Base-by-base conservation (phyloP, 2,888 invertebrate genomes). In the Andrena bucephala region DNA sequence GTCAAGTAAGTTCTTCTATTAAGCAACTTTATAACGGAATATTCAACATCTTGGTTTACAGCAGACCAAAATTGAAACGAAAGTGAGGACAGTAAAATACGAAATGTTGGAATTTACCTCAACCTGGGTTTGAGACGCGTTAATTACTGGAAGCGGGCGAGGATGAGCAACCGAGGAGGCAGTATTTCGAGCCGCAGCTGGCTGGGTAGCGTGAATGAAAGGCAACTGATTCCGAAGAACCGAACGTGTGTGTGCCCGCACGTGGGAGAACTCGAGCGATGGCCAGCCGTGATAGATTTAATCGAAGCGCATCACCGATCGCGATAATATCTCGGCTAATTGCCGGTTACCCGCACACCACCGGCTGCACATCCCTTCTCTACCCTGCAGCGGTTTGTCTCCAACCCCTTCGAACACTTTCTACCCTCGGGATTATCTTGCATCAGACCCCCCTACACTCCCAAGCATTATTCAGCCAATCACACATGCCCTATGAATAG, bases 301-400 rank as follows among this genome's bases (percentile, higher is more conserved):
- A 81, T 54, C 65, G 29, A 57, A 42, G 54, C 65, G 62, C 66
- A 81, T 85, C 86, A 69, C 71, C 79, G 75, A 81, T 86, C 85
- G 59, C 75, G 89, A 91, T 91, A 84, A 87, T 87, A 90, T 90
- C 88, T 84, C 83, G 73, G 84, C 85, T 91, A 90, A 91, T 91
- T 90, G 90, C 88, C 74, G 87, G 87, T 88, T 90, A 88, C 82
- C 85, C 85, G 71, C 83, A 68, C 78, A 81, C 73, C 78, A 52
- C 62, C 78, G 65, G 68, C 59, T 75, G 65, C 74, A 68, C 70
- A 59, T 83, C 70, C 48, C 74, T 60, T 63, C 57, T 62, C 24
- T 50, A 77, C 79, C 65, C 68, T 8, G 10, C 59, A 36, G 20
- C 16, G 78, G 52, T 52, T 68, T 59, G 83, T n/a, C 71, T 42